Base-by-base conservation (phyloP, 2,113 vertebrate species). In the Nymphicus hollandicus region DNA sequence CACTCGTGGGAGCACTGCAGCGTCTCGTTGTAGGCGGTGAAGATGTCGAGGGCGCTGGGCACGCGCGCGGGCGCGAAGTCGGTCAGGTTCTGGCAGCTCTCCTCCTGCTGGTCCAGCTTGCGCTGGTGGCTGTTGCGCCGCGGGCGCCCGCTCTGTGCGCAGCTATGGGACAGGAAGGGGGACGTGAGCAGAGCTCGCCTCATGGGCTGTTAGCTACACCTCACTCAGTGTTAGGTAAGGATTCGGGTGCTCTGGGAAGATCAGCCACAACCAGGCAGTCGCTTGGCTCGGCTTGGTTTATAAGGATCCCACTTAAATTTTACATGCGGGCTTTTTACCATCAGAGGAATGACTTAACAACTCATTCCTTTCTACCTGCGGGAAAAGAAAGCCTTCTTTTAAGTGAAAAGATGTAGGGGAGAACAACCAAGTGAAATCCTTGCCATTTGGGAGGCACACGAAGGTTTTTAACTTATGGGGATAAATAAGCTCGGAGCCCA, bases 1-100 rank as follows among this genome's bases (percentile, higher is more conserved):
- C 99, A 99, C 98, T 99, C 99, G 12, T 99, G 99, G 10, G 99
- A 99, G 97, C 99, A 99, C 98, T 99, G 99, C 78, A 99, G 98
- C 76, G 98, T 99, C 97, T 99, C 99, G 2, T 99, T 99, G 97
- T 99, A 99, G 98, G 99, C 99, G 60, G 99, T 99, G 98, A 99
- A 99, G 89, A 99, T 99, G 98, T 99, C 99, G 98, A 99, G 98
- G 97, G 98, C 99, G 95, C 99, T 99, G 97, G 99, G 98, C 89
- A 99, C 99, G 9, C 99, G 98, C 43, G 99, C 99, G 0, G 99
- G 98, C 7, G 99, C 98, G 94, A 99, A 99, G 98, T 99, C 99
- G 0, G 99, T 99, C 97, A 99, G 97, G 96, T 99, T 99, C 97
- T 99, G 99, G 97, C 99, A 99, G 94, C 99, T 99, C 88, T 99